These are phyloP conservation scores for Geotrupes spiniger DNA, from an alignment of 2,888 invertebrate species.

Conservation along the genomic window DNA sequence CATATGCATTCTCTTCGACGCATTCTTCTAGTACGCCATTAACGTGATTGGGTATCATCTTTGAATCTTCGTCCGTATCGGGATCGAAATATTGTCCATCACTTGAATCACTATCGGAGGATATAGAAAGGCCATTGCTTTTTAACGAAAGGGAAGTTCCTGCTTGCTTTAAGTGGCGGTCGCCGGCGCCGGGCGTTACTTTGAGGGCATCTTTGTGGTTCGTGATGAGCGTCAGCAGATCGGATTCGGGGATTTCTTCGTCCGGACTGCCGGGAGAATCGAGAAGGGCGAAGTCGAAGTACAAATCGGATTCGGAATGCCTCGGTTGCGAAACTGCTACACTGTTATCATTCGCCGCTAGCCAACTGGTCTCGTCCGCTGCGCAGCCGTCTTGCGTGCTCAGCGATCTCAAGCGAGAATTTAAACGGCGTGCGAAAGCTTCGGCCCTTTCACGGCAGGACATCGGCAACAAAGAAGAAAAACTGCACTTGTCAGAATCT, in stretches of 20 bases:
- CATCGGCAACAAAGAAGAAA: conserved; percentile 69
- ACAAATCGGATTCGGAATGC: conserved; percentile 56
- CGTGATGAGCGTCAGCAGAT: conserved; percentile 43
- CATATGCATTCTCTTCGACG: neutral
- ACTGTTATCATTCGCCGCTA: conserved; percentile 42
- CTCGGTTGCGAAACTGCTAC: conserved; percentile 53
- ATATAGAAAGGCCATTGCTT: conserved; percentile 21
- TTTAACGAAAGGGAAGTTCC: conserved; percentile 46
- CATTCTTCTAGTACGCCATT: conserved; percentile 2
- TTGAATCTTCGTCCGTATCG: conserved; percentile 15
- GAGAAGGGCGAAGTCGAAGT: conserved; percentile 63
- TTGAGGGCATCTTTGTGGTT: conserved; percentile 39
- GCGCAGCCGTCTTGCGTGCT: conserved; percentile 54
- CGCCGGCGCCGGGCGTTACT: conserved; percentile 35
- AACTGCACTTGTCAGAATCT: conserved; percentile 57
- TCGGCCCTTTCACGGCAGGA: conserved; percentile 79
- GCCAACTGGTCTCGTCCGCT: conserved; percentile 46
- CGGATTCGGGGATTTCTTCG: conserved; percentile 47
- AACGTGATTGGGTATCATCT: conserved; percentile 3
- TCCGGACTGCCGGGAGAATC: conserved; percentile 70
- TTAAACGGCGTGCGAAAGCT: conserved; percentile 75
- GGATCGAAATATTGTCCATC: conserved; percentile 55
- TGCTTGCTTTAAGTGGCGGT: conserved; percentile 54
- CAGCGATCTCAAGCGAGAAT: conserved; percentile 70
- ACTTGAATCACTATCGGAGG: conserved; percentile 51